Conservation (phyloP, 92 coral and sea anemone genomes). For the Plumapathes pennacea region DNA sequence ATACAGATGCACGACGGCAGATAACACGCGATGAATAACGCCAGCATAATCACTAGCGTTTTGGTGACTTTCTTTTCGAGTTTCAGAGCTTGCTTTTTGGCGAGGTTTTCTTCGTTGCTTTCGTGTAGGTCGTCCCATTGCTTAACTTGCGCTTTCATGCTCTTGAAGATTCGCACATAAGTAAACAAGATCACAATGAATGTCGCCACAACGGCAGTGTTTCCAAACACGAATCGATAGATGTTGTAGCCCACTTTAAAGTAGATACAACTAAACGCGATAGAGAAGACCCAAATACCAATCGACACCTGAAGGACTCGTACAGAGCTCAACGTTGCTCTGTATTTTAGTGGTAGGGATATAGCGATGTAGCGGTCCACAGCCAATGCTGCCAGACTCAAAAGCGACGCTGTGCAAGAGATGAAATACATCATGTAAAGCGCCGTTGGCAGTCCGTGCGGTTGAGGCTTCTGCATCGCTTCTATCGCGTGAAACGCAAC, state of each 20-base stretch:
- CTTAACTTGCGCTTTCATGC: constrained; percentile 48
- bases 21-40: constrained; percentile 69
- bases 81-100: constrained; percentile 63
- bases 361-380: constrained; percentile 84
- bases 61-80: constrained; percentile 86
- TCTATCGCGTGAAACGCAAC: constrained; percentile 58
- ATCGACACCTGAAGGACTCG: constrained; percentile 63
- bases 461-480: constrained; percentile 39
- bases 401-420: constrained; percentile 76
- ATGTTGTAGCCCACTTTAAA: constrained; percentile 71
- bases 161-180: constrained; percentile 64
- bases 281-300: constrained; percentile 80
- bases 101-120: constrained; percentile 40
- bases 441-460: constrained; percentile 20
- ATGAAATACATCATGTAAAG: constrained; percentile 70
- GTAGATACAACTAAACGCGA: constrained; percentile 65
- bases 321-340: constrained; percentile 65
- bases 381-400: constrained; percentile 86
- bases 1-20: constrained; percentile 77
- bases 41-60: constrained; percentile 60
- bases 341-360: constrained; percentile 68
- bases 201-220: constrained; percentile 64
- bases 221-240: constrained; percentile 69
- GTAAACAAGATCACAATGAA: constrained; percentile 65
- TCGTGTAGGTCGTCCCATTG: constrained; percentile 53